These are phyloP conservation scores for Ophonus ardosiacus DNA, from an alignment of 2,888 invertebrate genomes.

Conservation along the genomic window DNA sequence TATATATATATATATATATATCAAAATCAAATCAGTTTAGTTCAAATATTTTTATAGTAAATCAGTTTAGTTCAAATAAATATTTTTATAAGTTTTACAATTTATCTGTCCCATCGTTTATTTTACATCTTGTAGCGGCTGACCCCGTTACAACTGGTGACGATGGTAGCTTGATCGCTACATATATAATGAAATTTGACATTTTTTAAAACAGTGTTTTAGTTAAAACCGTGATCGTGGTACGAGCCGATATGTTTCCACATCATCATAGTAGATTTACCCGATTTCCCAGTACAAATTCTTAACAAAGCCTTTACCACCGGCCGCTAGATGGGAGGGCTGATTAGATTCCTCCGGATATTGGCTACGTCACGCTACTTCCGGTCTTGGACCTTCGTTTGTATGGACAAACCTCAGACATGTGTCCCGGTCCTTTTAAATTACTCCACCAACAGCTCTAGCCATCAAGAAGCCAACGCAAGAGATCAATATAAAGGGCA, in stretches of 20 bases:
- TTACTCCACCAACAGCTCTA: not conserved
- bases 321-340: conserved; percentile 13
- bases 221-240: no score
- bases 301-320: conserved; percentile 26
- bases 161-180: no score
- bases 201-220: no score
- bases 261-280: not conserved
- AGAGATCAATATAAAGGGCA: not conserved
- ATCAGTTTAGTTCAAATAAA: no score
- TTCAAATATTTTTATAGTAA: no score
- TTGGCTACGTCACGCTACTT: conserved; percentile 57
- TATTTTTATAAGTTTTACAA: no score
- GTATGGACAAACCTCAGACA: conserved; percentile 53
- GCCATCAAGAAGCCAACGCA: not conserved
- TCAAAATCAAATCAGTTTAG: no score
- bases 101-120: no score
- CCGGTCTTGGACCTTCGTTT: conserved; percentile 50
- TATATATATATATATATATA: no score
- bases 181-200: no score
- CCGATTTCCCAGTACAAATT: conserved; percentile 7
- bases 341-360: conserved; percentile 62
- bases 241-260: not conserved
- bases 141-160: no score
- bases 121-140: no score
- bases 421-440: conserved; percentile 40